Base-by-base conservation (phyloP, 2,888 invertebrate genomes). In the Ophion ventricosus region DNA sequence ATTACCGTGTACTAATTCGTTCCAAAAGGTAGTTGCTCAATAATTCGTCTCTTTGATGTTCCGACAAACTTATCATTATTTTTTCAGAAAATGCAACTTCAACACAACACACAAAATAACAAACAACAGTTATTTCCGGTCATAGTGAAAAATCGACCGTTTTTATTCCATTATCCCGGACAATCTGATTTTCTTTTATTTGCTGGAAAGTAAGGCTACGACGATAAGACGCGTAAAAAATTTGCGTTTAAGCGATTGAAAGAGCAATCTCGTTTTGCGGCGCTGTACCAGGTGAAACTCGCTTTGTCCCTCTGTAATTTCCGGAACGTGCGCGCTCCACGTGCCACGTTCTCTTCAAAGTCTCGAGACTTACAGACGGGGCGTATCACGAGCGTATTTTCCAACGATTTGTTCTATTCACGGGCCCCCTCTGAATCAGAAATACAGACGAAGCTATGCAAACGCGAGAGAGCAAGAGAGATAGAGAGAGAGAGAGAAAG, bases 331-430 rank as follows among this genome's bases (percentile, higher is more conserved):
- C 49, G 10, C 25, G 59, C 40, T 29, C 25, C 72, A 56, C 57
- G 57, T 59, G 17, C 17, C 61, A 20, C 61, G 43, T 25, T 73
- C 26, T 61, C 61, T 61, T 43, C 59, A 40, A 59, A 59, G 61
- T 61, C 61, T 43, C 61, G 56, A 57, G 54, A 69, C 26, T 23
- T 23, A 54, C 26, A 26, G 17, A 70, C 54, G 29, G 57, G 7
- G 10, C 49, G 73, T 43, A 61, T 73, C 73, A 61, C 17, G 73
- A 61, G 61, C 61, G 43, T 43, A 49, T 73, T 61, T 73, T 61
- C 40, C 73, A 17, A 43, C 61, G 26, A 73, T 61, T 61, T 59
- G 73, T 73, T 73, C 73, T 73, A 73, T 61, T 73, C 73, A 43
- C 49, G 61, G 59, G 1, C 10, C 35, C 23, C 25, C 56, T 56